Base-by-base conservation (phyloP, 2,888 invertebrate genomes). In the Podabrus alpinus region DNA sequence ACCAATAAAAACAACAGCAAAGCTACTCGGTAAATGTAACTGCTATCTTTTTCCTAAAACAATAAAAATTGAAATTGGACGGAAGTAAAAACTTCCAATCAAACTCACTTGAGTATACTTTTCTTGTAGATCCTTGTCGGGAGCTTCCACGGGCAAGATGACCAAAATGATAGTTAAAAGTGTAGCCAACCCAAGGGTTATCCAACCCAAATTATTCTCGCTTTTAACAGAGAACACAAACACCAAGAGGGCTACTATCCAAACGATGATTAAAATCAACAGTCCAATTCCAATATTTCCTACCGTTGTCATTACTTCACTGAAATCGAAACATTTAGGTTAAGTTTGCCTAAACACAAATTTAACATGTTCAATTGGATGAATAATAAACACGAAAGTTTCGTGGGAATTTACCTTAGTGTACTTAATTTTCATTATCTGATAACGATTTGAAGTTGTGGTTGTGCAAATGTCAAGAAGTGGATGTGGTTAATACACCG, bases 161-260 rank as follows among this genome's bases (percentile, higher is more conserved):
- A 92, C 82, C 77, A 93, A 86, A 79, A 92, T 83, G 62, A 92
- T 82, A 25, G 93, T 92, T 74, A 92, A 81, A 78, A 90, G 66
- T 60, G 89, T 84, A 24, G 92, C 90, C 78, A 90, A 82, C 66
- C 88, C 84, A 72, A 94, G 82, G 66, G 90, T 89, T 78, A 92
- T 86, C 85, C 91, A 90, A 71, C 93, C 93, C 76, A 93, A 86
- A 83, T 89, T 90, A 85, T 91, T 92, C 78, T 92, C 91, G 60
- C 92, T 91, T 82, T 91, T 90, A 64, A 92, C 87, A 2, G 93
- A 91, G 69, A 93, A 86, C 82, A 92, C 90, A 81, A 92, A 93
- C 80, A 92, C 84, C 81, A 92, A 83, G 59, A 92, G 86, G 29
- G 92, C 90, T 73, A 90, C 81, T 79, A 91, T 88, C 93, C 94